Evolutionary conservation across 2,888 invertebrate species (phyloP), one percentile per base, ranked within the genome.

Genomic region (Eulithis prunata): DNA sequence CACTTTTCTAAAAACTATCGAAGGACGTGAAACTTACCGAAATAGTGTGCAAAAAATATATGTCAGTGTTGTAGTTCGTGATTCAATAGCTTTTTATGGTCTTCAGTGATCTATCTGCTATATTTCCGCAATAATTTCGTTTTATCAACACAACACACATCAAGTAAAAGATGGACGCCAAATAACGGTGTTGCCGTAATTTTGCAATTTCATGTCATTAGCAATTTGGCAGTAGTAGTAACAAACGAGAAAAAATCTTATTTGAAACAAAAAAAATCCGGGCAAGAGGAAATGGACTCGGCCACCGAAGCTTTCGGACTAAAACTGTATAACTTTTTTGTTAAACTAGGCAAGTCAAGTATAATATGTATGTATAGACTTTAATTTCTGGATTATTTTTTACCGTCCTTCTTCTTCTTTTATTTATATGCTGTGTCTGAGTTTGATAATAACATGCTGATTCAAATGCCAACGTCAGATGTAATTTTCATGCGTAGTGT

Each of bases 161-260:
- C 89, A 90, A 89, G 86, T 85, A 88, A 84, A 92, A 92, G 92
- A 93, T 93, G 93, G 93, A 93, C 92, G 93, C 92, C 86, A 89
- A 89, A 89, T 89, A 84, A 81, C 84, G 77, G 84, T 88, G 88
- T 90, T 91, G 90, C 85, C 83, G 77, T 78, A 80, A 75, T 79
- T 82, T 80, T 77, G 81, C 82, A 21, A 21, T 21, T 21, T 21
- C 21, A 80, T 81, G 76, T 78, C 78, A 80, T 78, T 75, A 49
- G 41, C 41, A 49, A 54, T 10, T 51, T 49, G 51, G 46, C 54
- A 62, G 13, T 32, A 36, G 28, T 11, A 45, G 43, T 4, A 57
- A 57, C 57, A 58, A 12, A 12, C 32, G 11, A 45, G 43, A 43
- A 55, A 43, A 21, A 41, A 10, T 41, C 10, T 8, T 41, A 41